Evolutionary conservation across 1,140 invertebrate genomes (phyloP).

Genomic region (Aplysia californica): DNA sequence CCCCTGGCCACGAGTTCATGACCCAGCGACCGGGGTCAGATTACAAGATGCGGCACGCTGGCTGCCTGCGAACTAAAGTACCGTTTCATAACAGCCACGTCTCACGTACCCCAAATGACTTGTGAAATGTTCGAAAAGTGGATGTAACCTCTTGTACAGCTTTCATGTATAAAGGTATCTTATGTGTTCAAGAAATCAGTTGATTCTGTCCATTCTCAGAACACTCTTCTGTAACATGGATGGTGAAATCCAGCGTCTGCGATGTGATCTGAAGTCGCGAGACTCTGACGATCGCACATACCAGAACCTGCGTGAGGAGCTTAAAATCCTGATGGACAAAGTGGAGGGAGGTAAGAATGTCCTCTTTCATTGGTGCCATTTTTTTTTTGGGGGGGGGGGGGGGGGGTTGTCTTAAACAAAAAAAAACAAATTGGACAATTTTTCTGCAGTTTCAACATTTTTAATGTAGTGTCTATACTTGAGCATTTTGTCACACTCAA

Average conservation of each 20-base stretch:
- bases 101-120: not conserved
- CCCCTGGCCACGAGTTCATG: no score
- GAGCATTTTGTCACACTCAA: no score
- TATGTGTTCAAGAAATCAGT: not conserved
- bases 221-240: slow-evolving; percentile 57
- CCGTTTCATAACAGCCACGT: not conserved
- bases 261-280: slow-evolving; percentile 39
- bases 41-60: no score
- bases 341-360: slow-evolving; percentile 42
- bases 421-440: no score
- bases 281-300: slow-evolving; percentile 43
- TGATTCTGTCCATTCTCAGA: no score
- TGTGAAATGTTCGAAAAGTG: not conserved
- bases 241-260: slow-evolving; percentile 56
- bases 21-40: no score
- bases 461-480: no score
- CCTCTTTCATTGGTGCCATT: no score
- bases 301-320: slow-evolving; percentile 49
- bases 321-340: slow-evolving; percentile 47
- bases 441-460: no score
- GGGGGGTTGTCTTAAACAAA: no score
- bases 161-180: not conserved
- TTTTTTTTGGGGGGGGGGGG: no score
- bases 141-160: not conserved
- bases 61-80: not conserved